Conservation (phyloP, 2,888 invertebrate species). For the Lycophotia porphyrea region DNA sequence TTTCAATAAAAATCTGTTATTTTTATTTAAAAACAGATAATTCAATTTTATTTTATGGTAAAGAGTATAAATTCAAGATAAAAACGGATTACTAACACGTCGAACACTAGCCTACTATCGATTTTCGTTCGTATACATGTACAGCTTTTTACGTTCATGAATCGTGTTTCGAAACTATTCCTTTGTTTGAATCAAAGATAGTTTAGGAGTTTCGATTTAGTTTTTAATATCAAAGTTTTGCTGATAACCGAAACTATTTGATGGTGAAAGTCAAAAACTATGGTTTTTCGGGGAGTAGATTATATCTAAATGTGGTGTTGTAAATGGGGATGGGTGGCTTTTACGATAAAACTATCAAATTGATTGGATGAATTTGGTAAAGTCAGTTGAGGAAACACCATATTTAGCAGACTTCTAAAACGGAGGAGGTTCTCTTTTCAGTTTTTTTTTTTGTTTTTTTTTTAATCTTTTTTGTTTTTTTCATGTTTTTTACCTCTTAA, state of each 20-base stretch:
- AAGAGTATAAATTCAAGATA: too few species aligned
- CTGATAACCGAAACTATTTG: conserved; percentile 39
- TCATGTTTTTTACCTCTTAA: too few species aligned
- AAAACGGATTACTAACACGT: conserved; percentile 8
- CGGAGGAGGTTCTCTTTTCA: too few species aligned
- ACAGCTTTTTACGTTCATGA: conserved; percentile 19
- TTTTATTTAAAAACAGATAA: too few species aligned
- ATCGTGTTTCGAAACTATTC: conserved; percentile 54
- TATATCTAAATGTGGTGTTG: not conserved
- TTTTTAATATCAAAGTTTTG: conserved; percentile 57
- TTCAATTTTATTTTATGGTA: too few species aligned
- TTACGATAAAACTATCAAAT: not conserved
- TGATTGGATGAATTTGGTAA: not conserved
- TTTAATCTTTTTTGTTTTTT: too few species aligned
- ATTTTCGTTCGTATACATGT: conserved; percentile 21
- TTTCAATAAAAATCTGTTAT: too few species aligned
- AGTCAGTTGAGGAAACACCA: not conserved
- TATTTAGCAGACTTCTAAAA: not conserved
- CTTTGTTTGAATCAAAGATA: conserved; percentile 37
- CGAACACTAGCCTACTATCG: conserved; percentile 17
- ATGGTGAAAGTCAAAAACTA: conserved; percentile 21
- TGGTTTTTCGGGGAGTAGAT: conserved; percentile 10
- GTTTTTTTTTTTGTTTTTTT: too few species aligned
- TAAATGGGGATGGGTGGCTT: not conserved
- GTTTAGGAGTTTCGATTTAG: conserved; percentile 49